Evolutionary conservation across 1,140 invertebrate species (phyloP).

Genomic region (Drosophila sucinea): DNA sequence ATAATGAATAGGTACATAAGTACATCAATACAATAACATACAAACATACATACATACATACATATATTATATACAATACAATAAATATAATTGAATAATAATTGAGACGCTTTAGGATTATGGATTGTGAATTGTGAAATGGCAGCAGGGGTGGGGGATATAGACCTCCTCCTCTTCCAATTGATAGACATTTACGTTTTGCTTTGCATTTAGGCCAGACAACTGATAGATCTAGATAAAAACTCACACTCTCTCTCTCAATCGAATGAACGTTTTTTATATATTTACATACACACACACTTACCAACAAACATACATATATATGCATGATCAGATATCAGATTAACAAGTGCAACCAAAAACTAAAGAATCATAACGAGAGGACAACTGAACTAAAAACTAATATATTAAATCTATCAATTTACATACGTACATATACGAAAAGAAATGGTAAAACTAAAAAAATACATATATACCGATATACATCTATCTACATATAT

Average conservation of each 20-base stretch:
- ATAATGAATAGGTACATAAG: slow-evolving; percentile 10
- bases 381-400: slow-evolving; percentile 27
- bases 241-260: background rate
- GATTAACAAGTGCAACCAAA: slow-evolving; percentile 17
- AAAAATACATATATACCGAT: slow-evolving; percentile 38
- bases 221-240: slow-evolving; percentile 6
- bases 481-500: slow-evolving; percentile 43
- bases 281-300: slow-evolving; percentile 35
- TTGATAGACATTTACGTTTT: slow-evolving; percentile 26
- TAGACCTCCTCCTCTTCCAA: background rate
- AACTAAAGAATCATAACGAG: background rate
- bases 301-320: background rate
- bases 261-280: slow-evolving; percentile 48
- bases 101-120: background rate
- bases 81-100: background rate
- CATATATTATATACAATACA: slow-evolving; percentile 1
- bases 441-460: slow-evolving; percentile 31
- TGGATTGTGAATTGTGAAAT: slow-evolving; percentile 1
- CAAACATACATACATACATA: background rate
- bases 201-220: slow-evolving; percentile 48
- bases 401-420: slow-evolving; percentile 50
- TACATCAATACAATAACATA: background rate
- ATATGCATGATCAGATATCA: slow-evolving; percentile 28
- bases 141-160: background rate
- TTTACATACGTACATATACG: slow-evolving; percentile 29